phyloP scores from a whole-genome alignment of 1,140 invertebrate genomes.

The Dendrolimus kikuchii region DNA sequence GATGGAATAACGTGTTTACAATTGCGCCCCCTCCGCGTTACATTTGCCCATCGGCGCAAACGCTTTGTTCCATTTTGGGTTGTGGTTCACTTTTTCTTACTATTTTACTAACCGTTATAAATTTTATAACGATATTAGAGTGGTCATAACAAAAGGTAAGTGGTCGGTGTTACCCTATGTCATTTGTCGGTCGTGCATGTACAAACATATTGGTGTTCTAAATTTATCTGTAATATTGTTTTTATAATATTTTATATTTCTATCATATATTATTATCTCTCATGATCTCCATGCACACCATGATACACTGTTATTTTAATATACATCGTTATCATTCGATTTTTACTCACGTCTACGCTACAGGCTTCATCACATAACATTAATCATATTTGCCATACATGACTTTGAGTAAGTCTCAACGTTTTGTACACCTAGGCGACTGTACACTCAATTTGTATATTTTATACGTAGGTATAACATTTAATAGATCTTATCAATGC shows the following conservation, averaged over 20 bases:
- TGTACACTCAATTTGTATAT: constrained; percentile 30
- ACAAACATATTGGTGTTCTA: constrained; percentile 34
- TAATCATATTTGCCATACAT: constrained; percentile 21
- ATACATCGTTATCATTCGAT: constrained; percentile 22
- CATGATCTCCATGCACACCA: constrained; percentile 60
- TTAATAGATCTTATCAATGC: constrained; percentile 16
- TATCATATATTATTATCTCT: constrained; percentile 45
- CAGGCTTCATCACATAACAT: constrained; percentile 35
- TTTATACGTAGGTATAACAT: constrained; percentile 22
- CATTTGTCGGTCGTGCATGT: constrained; percentile 58
- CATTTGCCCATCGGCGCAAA: constrained; percentile 19
- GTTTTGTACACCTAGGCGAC: constrained; percentile 18
- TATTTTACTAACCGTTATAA: constrained; percentile 33
- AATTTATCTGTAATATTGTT: constrained; percentile 31
- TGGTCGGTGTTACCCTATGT: constrained; percentile 50
- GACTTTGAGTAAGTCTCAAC: constrained; percentile 24
- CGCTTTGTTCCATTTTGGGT: constrained; percentile 46
- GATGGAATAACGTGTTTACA: constrained; percentile 52
- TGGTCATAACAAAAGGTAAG: constrained; percentile 51
- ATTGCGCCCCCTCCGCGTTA: background rate
- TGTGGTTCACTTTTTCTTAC: constrained; percentile 36
- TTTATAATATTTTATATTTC: constrained; percentile 38
- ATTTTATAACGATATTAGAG: constrained; percentile 31
- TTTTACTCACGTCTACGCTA: constrained; percentile 17
- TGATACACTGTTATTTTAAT: constrained; percentile 39